Base-by-base conservation (phyloP, 2,888 invertebrate species). In the Diplazon laetatorius region DNA sequence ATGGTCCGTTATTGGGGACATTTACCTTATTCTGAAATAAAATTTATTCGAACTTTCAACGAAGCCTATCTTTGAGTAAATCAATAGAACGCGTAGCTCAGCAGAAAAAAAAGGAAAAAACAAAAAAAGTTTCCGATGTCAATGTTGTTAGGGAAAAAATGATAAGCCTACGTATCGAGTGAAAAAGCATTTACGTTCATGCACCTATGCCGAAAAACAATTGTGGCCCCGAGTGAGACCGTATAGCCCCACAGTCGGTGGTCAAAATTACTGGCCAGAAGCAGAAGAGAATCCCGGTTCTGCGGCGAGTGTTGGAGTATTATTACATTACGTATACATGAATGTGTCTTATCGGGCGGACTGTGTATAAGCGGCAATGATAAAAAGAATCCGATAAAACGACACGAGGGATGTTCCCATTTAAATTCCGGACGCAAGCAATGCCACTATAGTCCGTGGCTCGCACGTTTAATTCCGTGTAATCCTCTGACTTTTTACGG, bases 401-500 rank as follows among this genome's bases (percentile, higher is more conserved):
- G 52, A 72, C 71, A 55, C 68, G 55, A 55, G 76, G 65, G 80
- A 79, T 76, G 76, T 80, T 78, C 78, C 63, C 75, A 82, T 82
- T 82, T 78, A 76, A 82, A 80, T 82, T 80, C 80, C 70, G 62
- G 44, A 35, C 48, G 74, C 30, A n/a, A 16, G 71, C 55, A 63
- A 80, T 66, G 73, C 70, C 59, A 70, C 69, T n/a, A n/a, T 80
- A 72, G 72, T 63, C 70, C 66, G 66, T 63, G 80, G 74, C 80
- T 65, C 57, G 71, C 72, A 39, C 75, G 74, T 80, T 82, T 82
- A 81, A 81, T 81, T 82, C 81, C 78, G 14, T 71, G 78, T 82
- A 81, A 82, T 82, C 80, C 81, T 76, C 77, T 73, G 57, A 74
- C 69, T 66, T 77, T 73, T 71, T 71, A 46, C 68, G n/a, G 39